phyloP scores from a whole-genome alignment of 2,888 invertebrate genomes.

The Drosophila pegasa region DNA sequence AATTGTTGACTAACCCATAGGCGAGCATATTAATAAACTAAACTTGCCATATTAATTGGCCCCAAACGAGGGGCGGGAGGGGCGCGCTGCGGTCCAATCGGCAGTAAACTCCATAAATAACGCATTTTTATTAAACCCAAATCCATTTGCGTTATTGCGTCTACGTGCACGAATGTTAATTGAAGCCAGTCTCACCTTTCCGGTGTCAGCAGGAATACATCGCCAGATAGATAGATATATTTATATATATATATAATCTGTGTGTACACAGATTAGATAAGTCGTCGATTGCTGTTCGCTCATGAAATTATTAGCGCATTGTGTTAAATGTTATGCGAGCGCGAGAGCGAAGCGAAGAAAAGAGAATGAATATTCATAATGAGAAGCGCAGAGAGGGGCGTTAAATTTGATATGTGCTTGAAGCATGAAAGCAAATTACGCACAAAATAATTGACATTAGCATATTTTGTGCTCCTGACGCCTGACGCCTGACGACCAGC shows the following conservation, averaged over 20 bases:
- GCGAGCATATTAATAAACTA: conserved; percentile 58
- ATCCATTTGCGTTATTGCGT: conserved; percentile 80
- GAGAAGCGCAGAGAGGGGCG: neutral
- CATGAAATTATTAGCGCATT: conserved; percentile 52
- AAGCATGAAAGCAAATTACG: conserved; percentile 79
- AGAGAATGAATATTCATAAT: conserved; percentile 68
- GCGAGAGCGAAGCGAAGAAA: neutral
- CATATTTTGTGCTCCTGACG: conserved; percentile 57
- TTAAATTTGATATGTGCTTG: conserved; percentile 58
- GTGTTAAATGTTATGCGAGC: conserved; percentile 17
- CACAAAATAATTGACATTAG: conserved; percentile 79
- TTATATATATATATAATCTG: conserved; percentile 5
- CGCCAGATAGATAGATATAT: neutral
- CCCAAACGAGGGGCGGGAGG: neutral
- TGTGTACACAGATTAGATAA: conserved; percentile 73
- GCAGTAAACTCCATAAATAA: conserved; percentile 75
- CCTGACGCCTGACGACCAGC: neutral
- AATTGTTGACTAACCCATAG: conserved; percentile 65
- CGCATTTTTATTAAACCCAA: conserved; percentile 74
- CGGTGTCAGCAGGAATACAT: conserved; percentile 16
- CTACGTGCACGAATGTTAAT: conserved; percentile 79
- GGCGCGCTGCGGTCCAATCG: neutral
- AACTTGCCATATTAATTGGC: conserved; percentile 68
- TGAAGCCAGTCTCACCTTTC: conserved; percentile 62
- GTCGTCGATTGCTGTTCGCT: conserved; percentile 40